Percentiles rank a stretch among this genome's conserved stretches.
Conservation (phyloP, 2,797 vertebrate species). For the Iguana delicatissima region DNA sequence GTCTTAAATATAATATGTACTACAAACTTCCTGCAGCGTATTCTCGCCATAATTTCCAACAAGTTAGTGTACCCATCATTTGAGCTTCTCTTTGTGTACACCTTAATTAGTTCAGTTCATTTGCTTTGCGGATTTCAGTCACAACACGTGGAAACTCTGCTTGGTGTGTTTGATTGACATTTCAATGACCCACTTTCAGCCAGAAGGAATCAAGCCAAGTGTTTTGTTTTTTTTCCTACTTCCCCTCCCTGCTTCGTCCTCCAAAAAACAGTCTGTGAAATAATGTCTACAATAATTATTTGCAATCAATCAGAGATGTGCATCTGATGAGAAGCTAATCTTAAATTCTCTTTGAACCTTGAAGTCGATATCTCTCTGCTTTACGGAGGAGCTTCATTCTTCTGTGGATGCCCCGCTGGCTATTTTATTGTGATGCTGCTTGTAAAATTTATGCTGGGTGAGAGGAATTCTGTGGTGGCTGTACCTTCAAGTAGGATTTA, state of each 20-base stretch:
- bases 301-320: slow-evolving; percentile 54
- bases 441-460: slow-evolving; percentile 38
- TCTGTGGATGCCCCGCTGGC: slow-evolving; percentile 8
- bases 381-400: slow-evolving; percentile 28
- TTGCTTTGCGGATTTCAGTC: not conserved
- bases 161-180: slow-evolving; percentile 63
- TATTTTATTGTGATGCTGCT: slow-evolving; percentile 53
- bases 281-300: slow-evolving; percentile 56
- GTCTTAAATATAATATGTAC: not conserved
- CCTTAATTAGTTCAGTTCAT: not conserved
- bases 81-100: not conserved
- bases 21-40: not conserved
- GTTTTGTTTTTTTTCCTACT: not conserved
- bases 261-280: slow-evolving; percentile 38
- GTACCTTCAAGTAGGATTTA: not conserved
- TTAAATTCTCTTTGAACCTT: slow-evolving; percentile 62
- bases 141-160: slow-evolving; percentile 24
- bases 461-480: slow-evolving; percentile 32
- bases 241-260: not conserved
- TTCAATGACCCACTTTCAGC: slow-evolving; percentile 67
- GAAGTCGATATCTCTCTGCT: slow-evolving; percentile 44
- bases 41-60: slow-evolving; percentile 37
- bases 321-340: slow-evolving; percentile 56
- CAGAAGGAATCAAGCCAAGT: slow-evolving; percentile 50
- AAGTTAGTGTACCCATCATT: slow-evolving; percentile 35